Base-by-base conservation (phyloP, 2,113 vertebrate genomes). In the Takifugu bimaculatus region DNA sequence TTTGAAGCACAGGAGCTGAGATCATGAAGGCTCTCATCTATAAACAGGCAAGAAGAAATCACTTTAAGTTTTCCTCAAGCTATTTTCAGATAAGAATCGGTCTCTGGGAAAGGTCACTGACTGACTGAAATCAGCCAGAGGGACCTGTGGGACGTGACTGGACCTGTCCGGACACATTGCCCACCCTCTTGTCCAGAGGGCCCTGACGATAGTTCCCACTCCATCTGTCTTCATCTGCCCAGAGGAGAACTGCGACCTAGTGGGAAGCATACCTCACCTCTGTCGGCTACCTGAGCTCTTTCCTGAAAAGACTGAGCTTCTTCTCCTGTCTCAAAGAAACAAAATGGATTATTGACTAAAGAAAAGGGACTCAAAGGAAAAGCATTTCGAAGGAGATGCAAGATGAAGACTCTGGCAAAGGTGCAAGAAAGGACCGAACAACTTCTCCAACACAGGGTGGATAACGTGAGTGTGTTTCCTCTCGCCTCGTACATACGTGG, bases 321-420 rank as follows among this genome's bases (percentile, higher is more conserved):
- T 32, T 55, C 35, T 39, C 11, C 11, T 39, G 6, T 14, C 26
- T 13, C 29, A 12, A 53, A 53, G 20, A 27, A 4, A 52, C 10
- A 12, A n/a, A 26, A 35, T 14, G 14, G 52, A 20, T 13, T 39
- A 39, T 10, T 39, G 3, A 39, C 7, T 39, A 10, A 11, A 39
- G 35, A 6, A 39, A 39, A 39, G 35, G 35, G 9, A 39, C 7
- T 39, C 11, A 10, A 39, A 2, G 35, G 43, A 45, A 52, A 20
- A 42, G 28, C 20, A 39, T 39, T 39, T 39, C 7, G 35, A 11
- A 39, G 20, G n/a, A n/a, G 32, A 68, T 54, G 51, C 54, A 81
- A 70, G 65, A 91, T 90, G 86, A 90, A 90, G 57, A 77, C 81
- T 59, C 77, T 88, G 45, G 61, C 69, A 32, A 88, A 80, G 82